Base-by-base conservation (phyloP, 2,113 vertebrate species). In the Atractosteus spatula region DNA sequence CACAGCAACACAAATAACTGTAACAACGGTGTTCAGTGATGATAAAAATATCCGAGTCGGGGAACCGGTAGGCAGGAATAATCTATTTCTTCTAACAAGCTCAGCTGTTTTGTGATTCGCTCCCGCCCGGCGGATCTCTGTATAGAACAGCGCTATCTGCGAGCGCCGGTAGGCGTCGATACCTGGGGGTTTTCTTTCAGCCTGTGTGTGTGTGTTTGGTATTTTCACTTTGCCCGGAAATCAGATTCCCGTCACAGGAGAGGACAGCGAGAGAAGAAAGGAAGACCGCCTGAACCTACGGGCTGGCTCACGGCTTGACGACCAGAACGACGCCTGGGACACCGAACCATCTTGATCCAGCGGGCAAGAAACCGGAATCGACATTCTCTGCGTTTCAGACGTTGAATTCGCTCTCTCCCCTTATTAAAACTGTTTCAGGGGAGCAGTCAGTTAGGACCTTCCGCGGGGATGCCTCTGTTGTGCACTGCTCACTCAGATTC, bases 141-240 rank as follows among this genome's bases (percentile, higher is more conserved):
- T 93, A 94, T 91, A 92, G 91, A 93, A 90, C 85, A 81, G 87
- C 81, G 79, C 87, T 87, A 88, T 84, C 84, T 88, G 85, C 82
- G 83, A 81, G 83, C 81, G 88, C 87, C 88, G 85, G 90, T 91
- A 91, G 93, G 87, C 88, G 92, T 83, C 82, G 87, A 79, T 75
- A 83, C 85, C 78, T 86, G 73, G 86, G 89, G 92, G 89, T 88
- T 88, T 88, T 88, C 86, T 89, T 88, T 86, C 90, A 86, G 85
- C 85, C 84, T 29, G 29, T 29, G 29, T 29, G 29, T 29, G 76
- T 80, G 88, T 86, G 88, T 83, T 88, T 89, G 85, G 85, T 84
- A 90, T 91, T 87, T 89, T 88, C 88, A 87, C 87, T 87, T 85
- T 82, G 82, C 87, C 80, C 89, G 87, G 89, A 87, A 89, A 91